Evolutionary conservation across 2,888 invertebrate genomes (phyloP), one percentile per base, ranked within the genome.

Genomic region (Choreutis nemorana): DNA sequence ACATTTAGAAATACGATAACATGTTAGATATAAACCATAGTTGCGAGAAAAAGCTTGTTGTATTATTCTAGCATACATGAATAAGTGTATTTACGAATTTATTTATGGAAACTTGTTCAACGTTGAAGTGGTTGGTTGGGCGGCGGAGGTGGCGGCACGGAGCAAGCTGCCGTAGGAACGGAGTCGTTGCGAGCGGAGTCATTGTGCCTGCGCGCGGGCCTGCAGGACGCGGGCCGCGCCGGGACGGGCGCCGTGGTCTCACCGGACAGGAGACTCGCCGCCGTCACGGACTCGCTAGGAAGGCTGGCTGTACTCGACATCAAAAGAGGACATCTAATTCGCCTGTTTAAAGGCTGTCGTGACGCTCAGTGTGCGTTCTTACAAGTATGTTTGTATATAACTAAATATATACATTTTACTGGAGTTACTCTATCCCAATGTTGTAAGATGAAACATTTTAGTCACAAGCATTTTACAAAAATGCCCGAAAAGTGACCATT

Each of bases 341-440:
- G 94, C 29, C 87, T 97, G 54, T 95, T 96, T 84, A 97, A 97
- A 78, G 97, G 98, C 3, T 98, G 95, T 62, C 82, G 97, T 28
- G 94, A 97, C 57, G 97, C 97, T 0, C 92, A 97, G 57, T 93
- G 95, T 58, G 94, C 92, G 2, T 98, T 97, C 85, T 78, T 97
- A 23, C 90, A 93, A 66, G 90, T 92, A 45, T 14, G 40, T 40
- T 16, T 30, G n/a, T n/a, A n/a, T n/a, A n/a, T n/a, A n/a, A n/a
- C n/a, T n/a, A n/a, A n/a, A n/a, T n/a, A n/a, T n/a, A n/a, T n/a
- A n/a, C n/a, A n/a, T n/a, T n/a, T n/a, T n/a, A n/a, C n/a, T n/a
- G n/a, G n/a, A n/a, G n/a, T n/a, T n/a, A n/a, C n/a, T n/a, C n/a
- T n/a, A n/a, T n/a, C n/a, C n/a, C n/a, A n/a, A n/a, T n/a, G n/a